Conservation (phyloP, 1,140 invertebrate genomes). For the Cydia amplana region DNA sequence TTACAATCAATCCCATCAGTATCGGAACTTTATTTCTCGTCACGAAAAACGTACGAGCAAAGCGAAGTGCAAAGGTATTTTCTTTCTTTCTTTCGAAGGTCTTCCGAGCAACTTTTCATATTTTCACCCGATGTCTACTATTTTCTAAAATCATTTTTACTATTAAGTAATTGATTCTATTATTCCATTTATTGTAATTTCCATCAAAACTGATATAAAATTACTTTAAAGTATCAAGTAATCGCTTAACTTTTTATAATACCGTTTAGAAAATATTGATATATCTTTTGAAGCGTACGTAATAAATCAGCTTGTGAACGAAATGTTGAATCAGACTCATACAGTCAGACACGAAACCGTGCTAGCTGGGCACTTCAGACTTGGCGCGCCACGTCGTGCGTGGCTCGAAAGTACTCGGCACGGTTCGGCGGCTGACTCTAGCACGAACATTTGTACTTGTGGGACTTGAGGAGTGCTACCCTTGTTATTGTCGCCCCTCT, state of each 20-base stretch:
- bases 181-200: neutral
- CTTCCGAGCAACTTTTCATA: neutral
- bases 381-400: conserved; percentile 12
- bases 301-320: neutral
- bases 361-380: conserved; percentile 1
- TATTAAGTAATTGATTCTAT: conserved; percentile 16
- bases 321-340: conserved; percentile 21
- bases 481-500: conserved; percentile 11
- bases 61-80: too few species aligned
- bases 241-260: conserved; percentile 11
- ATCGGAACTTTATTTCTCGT: neutral
- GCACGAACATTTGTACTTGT: conserved; percentile 15
- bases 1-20: neutral
- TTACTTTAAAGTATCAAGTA: conserved; percentile 20
- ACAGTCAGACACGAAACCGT: conserved; percentile 3
- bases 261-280: conserved; percentile 27
- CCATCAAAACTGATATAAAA: conserved; percentile 25
- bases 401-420: neutral
- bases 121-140: neutral
- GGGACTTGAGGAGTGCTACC: conserved; percentile 21
- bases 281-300: conserved; percentile 9
- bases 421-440: neutral
- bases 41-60: neutral
- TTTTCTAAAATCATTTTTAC: conserved; percentile 8
- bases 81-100: too few species aligned